Evolutionary conservation across 2,888 invertebrate genomes (phyloP).

Genomic region (Conops quadrifasciatus): DNA sequence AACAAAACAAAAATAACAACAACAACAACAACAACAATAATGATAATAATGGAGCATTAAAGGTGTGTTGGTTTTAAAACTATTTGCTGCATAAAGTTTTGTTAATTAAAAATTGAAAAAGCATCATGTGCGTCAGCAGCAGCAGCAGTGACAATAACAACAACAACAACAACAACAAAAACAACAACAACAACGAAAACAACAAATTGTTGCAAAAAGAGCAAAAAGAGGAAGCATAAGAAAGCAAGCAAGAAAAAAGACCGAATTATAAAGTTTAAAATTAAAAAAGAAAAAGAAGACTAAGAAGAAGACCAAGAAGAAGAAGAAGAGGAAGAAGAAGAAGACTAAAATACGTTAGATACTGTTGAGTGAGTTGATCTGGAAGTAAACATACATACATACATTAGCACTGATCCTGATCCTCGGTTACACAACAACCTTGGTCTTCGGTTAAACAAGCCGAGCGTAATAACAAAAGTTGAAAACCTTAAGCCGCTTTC

Average conservation of each 20-base stretch:
- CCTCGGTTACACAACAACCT: neutral
- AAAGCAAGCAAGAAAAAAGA: no score
- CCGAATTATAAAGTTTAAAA: neutral
- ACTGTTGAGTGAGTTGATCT: no score
- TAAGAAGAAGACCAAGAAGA: neutral
- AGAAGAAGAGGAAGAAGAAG: neutral
- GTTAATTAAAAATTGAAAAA: no score
- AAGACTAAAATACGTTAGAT: neutral
- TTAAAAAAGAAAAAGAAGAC: slow-evolving; percentile 3
- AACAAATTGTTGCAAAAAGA: neutral
- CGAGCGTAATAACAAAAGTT: slow-evolving; percentile 14
- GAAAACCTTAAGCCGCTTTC: neutral
- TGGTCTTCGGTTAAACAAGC: neutral
- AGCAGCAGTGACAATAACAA: no score
- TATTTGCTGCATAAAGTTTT: no score
- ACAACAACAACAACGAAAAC: neutral
- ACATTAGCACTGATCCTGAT: neutral
- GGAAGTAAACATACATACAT: no score
- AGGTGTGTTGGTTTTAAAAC: no score
- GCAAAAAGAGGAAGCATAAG: neutral
- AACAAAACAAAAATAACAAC: no score
- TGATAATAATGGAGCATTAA: no score
- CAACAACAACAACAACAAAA: neutral
- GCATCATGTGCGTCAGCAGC: no score
- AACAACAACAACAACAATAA: no score